phyloP scores from a whole-genome alignment of 2,113 vertebrate genomes.

The Anoura caudifer region DNA sequence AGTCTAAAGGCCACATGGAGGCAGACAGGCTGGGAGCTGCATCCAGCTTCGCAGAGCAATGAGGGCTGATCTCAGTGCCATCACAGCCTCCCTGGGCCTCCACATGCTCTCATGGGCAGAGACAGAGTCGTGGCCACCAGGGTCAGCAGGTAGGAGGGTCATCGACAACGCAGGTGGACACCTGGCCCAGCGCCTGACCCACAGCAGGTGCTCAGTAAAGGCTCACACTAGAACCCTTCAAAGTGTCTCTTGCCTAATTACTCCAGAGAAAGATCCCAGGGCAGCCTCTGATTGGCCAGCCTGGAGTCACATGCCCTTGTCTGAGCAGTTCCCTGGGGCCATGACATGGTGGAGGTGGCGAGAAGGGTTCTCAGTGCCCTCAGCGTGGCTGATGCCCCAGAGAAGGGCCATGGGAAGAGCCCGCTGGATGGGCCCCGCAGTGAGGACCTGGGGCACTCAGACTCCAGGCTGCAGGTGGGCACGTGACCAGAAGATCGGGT shows the following conservation, averaged over 20 bases:
- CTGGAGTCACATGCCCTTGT: neutral
- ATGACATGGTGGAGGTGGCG: no score
- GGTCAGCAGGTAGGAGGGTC: accelerated
- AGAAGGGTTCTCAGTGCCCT: neutral
- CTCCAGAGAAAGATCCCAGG: neutral
- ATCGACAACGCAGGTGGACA: accelerated
- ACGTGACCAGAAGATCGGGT: no score
- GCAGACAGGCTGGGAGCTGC: accelerated
- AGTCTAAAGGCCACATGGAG: neutral
- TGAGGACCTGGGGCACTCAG: accelerated
- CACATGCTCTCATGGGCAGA: neutral
- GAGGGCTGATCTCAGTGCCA: accelerated
- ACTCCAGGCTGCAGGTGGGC: no score
- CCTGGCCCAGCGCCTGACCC: accelerated
- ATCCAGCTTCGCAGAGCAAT: neutral
- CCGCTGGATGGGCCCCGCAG: no score
- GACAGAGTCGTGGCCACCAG: accelerated
- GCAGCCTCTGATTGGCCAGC: neutral
- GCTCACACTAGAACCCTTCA: no score
- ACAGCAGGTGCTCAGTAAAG: accelerated
- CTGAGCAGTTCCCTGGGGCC: neutral
- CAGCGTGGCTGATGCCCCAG: no score
- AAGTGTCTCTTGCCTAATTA: neutral
- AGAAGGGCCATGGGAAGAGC: no score
- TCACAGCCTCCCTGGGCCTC: no score